Percentiles rank a stretch among this genome's conserved stretches.
Evolutionary conservation across 2,888 invertebrate species (phyloP).

Genomic region (Drosophila picticornis): DNA sequence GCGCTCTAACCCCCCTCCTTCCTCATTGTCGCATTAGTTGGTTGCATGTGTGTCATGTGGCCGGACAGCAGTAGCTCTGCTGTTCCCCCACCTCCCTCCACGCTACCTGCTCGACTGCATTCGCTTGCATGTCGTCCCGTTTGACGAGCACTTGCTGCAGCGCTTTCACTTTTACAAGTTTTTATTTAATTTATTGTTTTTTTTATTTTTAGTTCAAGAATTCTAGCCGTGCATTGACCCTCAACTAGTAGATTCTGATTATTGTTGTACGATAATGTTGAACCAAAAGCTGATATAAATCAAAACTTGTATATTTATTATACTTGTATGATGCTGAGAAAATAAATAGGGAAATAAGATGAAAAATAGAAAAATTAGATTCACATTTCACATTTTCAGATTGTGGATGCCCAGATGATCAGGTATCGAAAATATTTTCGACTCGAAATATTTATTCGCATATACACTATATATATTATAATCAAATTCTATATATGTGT

Average conservation of each 20-base stretch:
- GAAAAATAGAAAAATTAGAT: neutral
- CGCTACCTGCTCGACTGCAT: constrained; percentile 62
- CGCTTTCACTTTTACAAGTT: constrained; percentile 70
- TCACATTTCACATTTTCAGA: neutral
- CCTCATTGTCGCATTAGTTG: constrained; percentile 37
- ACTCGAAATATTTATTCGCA: neutral
- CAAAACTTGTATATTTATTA: neutral
- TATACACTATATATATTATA: too few species aligned
- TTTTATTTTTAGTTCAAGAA: constrained; percentile 31
- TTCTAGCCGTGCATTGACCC: constrained; percentile 46
- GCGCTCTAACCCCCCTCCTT: neutral
- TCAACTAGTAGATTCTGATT: neutral
- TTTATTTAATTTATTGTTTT: constrained; percentile 19
- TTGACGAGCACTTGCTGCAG: constrained; percentile 49
- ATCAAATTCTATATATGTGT: neutral
- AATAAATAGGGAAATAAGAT: neutral
- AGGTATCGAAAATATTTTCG: neutral
- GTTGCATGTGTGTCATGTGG: constrained; percentile 64
- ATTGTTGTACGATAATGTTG: neutral
- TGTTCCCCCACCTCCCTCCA: neutral
- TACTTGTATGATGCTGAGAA: neutral
- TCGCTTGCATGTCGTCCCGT: constrained; percentile 66
- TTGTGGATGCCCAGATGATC: neutral
- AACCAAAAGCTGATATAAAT: neutral
- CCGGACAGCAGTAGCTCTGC: constrained; percentile 39